Evolutionary conservation across 2,888 invertebrate genomes (phyloP), one percentile per base, ranked within the genome.

Genomic region (Fragum fragum): DNA sequence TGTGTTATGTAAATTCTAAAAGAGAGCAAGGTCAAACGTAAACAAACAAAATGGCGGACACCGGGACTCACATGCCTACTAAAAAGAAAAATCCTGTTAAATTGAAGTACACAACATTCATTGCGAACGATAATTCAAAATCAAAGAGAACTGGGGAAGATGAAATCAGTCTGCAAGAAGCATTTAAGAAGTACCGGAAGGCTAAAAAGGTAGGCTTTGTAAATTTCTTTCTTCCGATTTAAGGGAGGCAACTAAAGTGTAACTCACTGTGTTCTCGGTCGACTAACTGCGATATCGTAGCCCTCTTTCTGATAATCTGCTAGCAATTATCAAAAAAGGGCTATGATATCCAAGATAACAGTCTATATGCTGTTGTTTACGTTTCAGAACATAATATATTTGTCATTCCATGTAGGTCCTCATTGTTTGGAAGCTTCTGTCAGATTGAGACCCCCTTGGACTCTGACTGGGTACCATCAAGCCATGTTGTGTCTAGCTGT

Each of bases 21-120:
- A 39, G 23, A 21, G 23, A 57, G 26, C 9, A 42, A 66, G 66
- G 66, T 66, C 66, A 72, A 75, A 75, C 71, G 79, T 82, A 76
- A 85, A 85, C 78, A 85, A 82, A 79, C 81, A 85, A 85, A 68
- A 85, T 85, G 85, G 85, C 85, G 74, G 85, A 85, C 75, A 53
- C 74, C 47, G 81, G 66, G 16, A 39, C 66, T n/a, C 69, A 59
- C 75, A 73, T 73, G 79, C 68, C 79, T 52, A 72, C 53, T 21
- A 63, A 32, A 6, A 21, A 72, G 39, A 72, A 75, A 39, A 73
- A 68, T 42, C 42, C 39, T 14, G 72, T 69, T 14, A 79, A 75
- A 57, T 59, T 85, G n/a, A 85, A 85, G 55, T 85, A 85, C 32
- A 80, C 79, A 5, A 82, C 79, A 11, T 68, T 78, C 26, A 29